Base-by-base conservation (phyloP, 1,140 invertebrate species). In the Gonioctena quinquepunctata region DNA sequence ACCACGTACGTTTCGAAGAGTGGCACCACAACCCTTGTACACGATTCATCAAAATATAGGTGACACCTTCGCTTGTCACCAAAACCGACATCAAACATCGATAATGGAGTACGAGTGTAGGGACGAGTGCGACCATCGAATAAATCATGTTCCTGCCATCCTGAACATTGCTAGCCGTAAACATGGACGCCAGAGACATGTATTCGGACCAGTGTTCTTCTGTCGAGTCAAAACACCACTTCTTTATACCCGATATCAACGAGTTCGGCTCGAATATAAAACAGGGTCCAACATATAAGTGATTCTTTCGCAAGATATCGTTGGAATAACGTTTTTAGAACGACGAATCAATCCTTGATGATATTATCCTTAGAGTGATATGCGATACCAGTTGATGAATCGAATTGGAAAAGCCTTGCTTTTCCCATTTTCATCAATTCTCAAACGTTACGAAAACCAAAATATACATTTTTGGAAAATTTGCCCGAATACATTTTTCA, bases 121-220 rank as follows among this genome's bases (percentile, higher is more conserved):
- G 11, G 22, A 56, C 18, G 11, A 8, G n/a, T 19, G n/a, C 13
- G 19, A 60, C 57, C 57, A 60, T 60, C 57, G 57, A 26, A 60
- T 60, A 28, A 60, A 60, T 60, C 57, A 60, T 60, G 57, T 60
- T 60, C 57, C 57, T 60, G 57, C 26, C 57, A 26, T 23, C 22
- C 26, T 13, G 25, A 23, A 60, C 57, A 60, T 28, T 27, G 22
- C 25, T 25, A 27, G 16, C 57, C 13, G 26, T 60, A 60, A 60
- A 60, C 57, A 60, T 60, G 22, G 26, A 60, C 57, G 57, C 22
- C 21, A 60, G 26, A 60, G 26, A 60, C 57, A 60, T 19, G 57
- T 56, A 56, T 56, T 56, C 18, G 22, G 52, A 56, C 52, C 52
- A 56, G 52, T 56, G 52, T 56, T 56, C 21, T 56, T 56, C 52